Conservation (phyloP, 2,888 invertebrate species). For the Lasioglossum pauxillum region DNA sequence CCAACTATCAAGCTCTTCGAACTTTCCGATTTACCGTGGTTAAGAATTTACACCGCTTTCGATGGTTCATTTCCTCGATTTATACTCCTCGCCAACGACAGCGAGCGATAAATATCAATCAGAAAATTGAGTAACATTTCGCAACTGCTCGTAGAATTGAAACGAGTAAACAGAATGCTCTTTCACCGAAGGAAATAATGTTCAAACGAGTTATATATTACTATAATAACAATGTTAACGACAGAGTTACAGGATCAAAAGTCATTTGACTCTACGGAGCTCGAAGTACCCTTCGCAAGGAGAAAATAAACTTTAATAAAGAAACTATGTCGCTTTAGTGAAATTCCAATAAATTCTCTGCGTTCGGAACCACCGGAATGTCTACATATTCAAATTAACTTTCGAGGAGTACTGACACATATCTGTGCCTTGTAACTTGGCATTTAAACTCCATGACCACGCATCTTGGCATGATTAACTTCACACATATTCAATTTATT, state of each 20-base stretch:
- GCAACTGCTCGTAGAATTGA: background rate
- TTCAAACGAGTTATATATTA: background rate
- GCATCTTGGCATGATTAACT: background rate
- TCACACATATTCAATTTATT: background rate
- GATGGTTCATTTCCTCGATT: background rate
- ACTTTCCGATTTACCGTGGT: constrained; percentile 18
- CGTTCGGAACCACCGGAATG: background rate
- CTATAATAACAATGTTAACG: background rate
- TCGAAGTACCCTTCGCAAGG: background rate
- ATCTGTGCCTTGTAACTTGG: background rate
- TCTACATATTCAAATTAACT: background rate
- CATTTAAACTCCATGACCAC: background rate
- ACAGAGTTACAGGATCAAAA: background rate
- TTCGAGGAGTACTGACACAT: background rate
- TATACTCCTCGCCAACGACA: background rate
- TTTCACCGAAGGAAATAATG: background rate
- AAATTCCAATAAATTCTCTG: background rate
- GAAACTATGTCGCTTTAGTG: background rate
- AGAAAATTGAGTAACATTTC: background rate
- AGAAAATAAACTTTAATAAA: background rate
- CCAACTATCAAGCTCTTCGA: constrained; percentile 27
- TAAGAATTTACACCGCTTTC: background rate
- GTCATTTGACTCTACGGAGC: background rate
- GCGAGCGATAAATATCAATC: background rate
- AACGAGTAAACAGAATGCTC: background rate